A percentile compares a stretch with the other conserved stretches of the same genome.
Evolutionary conservation across 2,113 vertebrate genomes (phyloP).

Genomic region (Eonycteris spelaea): DNA sequence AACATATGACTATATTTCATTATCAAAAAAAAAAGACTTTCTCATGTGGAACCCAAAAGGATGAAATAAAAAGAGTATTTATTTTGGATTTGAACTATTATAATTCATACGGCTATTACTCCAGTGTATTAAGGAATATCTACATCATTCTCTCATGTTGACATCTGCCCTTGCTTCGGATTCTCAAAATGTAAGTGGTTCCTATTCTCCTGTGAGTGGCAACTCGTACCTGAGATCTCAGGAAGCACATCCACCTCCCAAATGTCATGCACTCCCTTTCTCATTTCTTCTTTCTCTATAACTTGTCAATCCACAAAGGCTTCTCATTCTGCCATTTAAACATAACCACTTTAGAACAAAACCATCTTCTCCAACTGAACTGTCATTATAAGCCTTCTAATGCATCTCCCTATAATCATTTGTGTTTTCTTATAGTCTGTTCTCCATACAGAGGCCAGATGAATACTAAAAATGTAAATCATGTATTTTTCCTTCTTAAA

Average conservation of each 20-base stretch:
- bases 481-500: not conserved
- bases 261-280: not conserved
- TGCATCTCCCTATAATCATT: not conserved
- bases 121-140: fast-evolving
- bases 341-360: not conserved
- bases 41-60: not conserved
- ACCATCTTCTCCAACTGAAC: not conserved
- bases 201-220: fast-evolving
- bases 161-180: not conserved
- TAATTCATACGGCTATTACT: not conserved
- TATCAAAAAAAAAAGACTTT: not conserved
- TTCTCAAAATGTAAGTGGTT: not conserved
- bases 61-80: not conserved
- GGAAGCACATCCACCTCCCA: not conserved
- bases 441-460: not conserved
- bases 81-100: not conserved
- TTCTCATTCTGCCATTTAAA: not conserved
- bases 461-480: not conserved
- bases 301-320: not conserved
- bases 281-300: not conserved
- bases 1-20: not conserved
- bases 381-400: not conserved
- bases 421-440: not conserved
- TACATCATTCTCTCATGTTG: not conserved
- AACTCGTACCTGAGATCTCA: not conserved